A percentile compares a stretch with the other conserved stretches of the same genome.
Evolutionary conservation across 2,888 invertebrate genomes (phyloP).

Genomic region (Callosobruchus maculatus): DNA sequence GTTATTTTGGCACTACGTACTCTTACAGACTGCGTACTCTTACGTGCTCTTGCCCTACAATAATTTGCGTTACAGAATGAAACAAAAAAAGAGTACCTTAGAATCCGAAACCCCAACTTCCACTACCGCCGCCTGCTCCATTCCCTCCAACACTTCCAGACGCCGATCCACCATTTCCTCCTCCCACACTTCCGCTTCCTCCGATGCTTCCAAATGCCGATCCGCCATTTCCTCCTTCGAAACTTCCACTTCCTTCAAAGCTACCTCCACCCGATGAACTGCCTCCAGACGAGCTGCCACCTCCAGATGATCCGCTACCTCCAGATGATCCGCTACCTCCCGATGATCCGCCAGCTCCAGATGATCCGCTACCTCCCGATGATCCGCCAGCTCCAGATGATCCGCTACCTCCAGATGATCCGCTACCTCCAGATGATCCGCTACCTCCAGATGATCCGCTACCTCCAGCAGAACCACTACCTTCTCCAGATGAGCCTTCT

Average conservation of each 20-base stretch:
- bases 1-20: no score
- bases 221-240: no score
- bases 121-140: neutral
- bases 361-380: constrained; percentile 2
- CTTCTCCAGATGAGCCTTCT: neutral
- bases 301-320: neutral
- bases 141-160: neutral
- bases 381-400: constrained; percentile 2
- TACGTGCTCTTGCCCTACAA: no score
- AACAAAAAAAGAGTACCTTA: neutral
- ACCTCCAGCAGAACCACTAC: neutral
- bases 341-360: constrained; percentile 1
- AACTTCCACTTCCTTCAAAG: no score
- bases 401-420: neutral
- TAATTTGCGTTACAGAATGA: no score
- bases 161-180: no score
- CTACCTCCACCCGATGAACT: constrained; percentile 4
- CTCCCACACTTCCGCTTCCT: no score
- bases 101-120: neutral
- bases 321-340: neutral
- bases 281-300: constrained; percentile 2
- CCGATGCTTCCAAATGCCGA: no score
- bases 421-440: neutral
- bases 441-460: neutral
- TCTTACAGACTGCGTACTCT: no score